A percentile compares a stretch with the other conserved stretches of the same genome.
Evolutionary conservation across 2,888 invertebrate species (phyloP).

Genomic region (Strigamia crassipes): DNA sequence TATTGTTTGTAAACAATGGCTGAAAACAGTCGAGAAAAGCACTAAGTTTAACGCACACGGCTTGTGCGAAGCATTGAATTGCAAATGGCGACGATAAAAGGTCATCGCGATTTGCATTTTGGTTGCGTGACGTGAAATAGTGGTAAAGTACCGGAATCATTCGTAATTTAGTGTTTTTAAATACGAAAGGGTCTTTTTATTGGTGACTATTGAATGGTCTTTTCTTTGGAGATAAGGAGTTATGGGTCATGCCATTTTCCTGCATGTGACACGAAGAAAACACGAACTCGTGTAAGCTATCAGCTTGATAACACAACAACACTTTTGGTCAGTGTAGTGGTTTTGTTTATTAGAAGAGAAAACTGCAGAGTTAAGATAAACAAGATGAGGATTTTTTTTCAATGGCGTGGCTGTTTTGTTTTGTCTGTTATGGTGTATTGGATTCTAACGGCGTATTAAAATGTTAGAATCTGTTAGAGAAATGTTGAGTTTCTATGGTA

Average conservation of each 20-base stretch:
- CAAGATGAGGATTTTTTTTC: background rate
- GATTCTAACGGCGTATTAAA: background rate
- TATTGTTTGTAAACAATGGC: too few species aligned
- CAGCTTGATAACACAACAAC: slow-evolving; percentile 27
- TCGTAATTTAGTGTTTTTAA: background rate
- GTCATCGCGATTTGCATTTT: too few species aligned
- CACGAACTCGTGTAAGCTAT: slow-evolving; percentile 7
- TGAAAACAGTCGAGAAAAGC: too few species aligned
- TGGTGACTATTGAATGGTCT: background rate
- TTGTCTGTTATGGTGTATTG: background rate
- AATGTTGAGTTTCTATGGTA: background rate
- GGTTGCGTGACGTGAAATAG: too few species aligned
- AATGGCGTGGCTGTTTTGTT: background rate
- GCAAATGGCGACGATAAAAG: too few species aligned
- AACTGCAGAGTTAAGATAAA: slow-evolving; percentile 24
- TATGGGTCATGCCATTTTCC: background rate
- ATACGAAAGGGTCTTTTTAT: background rate
- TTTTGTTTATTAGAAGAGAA: background rate
- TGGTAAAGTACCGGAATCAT: too few species aligned
- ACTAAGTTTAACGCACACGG: too few species aligned
- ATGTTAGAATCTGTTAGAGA: background rate
- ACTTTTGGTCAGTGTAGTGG: background rate
- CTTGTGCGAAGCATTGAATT: too few species aligned
- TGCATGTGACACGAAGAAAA: slow-evolving; percentile 4
- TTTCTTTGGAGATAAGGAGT: background rate